Base-by-base conservation (phyloP, 2,797 vertebrate genomes). In the Coregonus suidteri region DNA sequence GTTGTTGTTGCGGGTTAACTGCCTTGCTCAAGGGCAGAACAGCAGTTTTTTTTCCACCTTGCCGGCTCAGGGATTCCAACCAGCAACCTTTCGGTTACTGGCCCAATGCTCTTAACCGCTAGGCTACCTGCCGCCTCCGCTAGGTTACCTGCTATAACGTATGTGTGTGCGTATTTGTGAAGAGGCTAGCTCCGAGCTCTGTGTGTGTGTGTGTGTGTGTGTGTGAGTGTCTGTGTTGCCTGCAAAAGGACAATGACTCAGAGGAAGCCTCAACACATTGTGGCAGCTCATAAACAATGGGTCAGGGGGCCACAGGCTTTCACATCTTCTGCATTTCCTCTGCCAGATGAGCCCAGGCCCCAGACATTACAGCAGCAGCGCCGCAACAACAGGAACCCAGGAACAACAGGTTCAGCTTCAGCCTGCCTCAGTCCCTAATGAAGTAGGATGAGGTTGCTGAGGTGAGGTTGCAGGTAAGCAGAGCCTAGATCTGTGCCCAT, bases 201-300 rank as follows among this genome's bases (percentile, higher is more conserved):
- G 18, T 34, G 35, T 72, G 66, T 53, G 69, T 20, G 54, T 52
- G 66, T 70, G 66, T 74, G 78, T 62, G 71, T 73, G 53, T n/a
- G 71, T 56, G 56, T 73, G 74, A 75, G 79, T 86, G 74, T 72
- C 13, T 20, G 13, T n/a, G 47, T 69, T 81, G 77, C 9, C 74
- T 81, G 85, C 76, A 81, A 82, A 78, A 80, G 62, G 74, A 72
- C 76, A 78, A 74, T 82, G 87, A 85, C 79, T 89, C 88, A 81
- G 73, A 83, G 85, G 77, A 82, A 84, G 75, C 59, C 80, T 81
- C 77, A 64, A 5, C 67, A 59, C 51, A 20, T 41, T 52, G 84
- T 34, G 75, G 77, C 82, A 53, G 72, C 75, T 83, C 78, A 85
- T 76, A 79, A 88, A 87, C 83, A 75, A 76, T 35, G 64, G 88